A percentile compares a stretch with the other conserved stretches of the same genome.
These are phyloP conservation scores for Sphecodes monilicornis DNA, from an alignment of 2,888 invertebrate genomes.

Conservation along the genomic window DNA sequence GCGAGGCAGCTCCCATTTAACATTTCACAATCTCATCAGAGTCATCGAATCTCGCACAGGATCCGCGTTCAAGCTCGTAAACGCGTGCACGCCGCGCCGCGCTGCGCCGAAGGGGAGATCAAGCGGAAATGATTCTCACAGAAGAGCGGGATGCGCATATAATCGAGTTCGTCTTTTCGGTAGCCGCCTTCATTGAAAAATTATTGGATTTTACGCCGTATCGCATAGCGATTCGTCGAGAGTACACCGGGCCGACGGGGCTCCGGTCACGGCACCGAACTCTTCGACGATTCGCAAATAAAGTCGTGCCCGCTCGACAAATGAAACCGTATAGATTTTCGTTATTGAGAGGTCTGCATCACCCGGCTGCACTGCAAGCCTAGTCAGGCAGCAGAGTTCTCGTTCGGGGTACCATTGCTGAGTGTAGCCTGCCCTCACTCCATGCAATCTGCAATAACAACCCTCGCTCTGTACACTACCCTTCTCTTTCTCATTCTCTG, in stretches of 20 bases:
- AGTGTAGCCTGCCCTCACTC: slow-evolving; percentile 79
- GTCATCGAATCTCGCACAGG: not conserved
- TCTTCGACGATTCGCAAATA: slow-evolving; percentile 77
- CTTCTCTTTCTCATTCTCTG: slow-evolving; percentile 40
- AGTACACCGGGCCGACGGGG: slow-evolving; percentile 17
- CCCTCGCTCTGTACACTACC: slow-evolving; percentile 75
- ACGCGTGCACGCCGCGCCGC: not conserved
- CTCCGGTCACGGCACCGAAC: slow-evolving; percentile 47
- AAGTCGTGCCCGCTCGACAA: slow-evolving; percentile 78
- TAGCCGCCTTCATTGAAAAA: slow-evolving; percentile 43
- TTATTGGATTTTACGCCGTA: slow-evolving; percentile 57
- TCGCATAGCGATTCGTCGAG: slow-evolving; percentile 60
- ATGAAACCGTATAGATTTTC: slow-evolving; percentile 82
- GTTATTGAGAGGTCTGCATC: slow-evolving; percentile 80
- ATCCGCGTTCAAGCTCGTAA: not conserved
- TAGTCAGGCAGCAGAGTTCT: slow-evolving; percentile 71
- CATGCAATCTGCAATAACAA: slow-evolving; percentile 82
- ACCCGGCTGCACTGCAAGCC: slow-evolving; percentile 67
- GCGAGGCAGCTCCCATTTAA: not conserved
- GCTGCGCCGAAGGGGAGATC: not conserved
- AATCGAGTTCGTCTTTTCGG: slow-evolving; percentile 21
- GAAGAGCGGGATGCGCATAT: not conserved
- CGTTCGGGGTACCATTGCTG: slow-evolving; percentile 74
- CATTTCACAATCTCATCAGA: slow-evolving; percentile 6
- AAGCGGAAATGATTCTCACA: not conserved